A percentile compares a stretch with the other conserved stretches of the same genome.
These are phyloP conservation scores for Drosophila ustulata DNA, from an alignment of 2,888 invertebrate species.

Conservation along the genomic window DNA sequence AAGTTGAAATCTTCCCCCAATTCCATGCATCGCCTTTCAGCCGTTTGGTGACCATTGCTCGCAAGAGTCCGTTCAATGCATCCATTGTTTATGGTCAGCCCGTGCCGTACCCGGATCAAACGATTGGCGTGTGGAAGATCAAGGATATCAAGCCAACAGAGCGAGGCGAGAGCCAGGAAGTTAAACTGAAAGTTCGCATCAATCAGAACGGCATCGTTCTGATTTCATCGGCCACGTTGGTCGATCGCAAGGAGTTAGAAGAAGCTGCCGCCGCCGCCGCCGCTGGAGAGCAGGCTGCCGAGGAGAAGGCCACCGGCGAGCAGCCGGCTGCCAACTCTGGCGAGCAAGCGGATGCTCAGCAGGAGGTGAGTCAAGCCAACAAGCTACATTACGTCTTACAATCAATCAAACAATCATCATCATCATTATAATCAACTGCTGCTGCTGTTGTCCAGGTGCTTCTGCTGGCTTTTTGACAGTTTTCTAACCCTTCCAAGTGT, in stretches of 20 bases:
- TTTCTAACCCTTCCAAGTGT: constrained; percentile 45
- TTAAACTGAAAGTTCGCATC: constrained; percentile 97
- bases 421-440: constrained; percentile 27
- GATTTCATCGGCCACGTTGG: constrained; percentile 93
- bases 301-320: constrained; percentile 78
- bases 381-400: not conserved
- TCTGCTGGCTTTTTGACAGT: constrained; percentile 22
- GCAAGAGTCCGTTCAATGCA: constrained; percentile 94
- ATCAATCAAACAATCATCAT: constrained; percentile 19
- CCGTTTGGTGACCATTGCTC: constrained; percentile 96
- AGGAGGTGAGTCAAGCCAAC: constrained; percentile 84
- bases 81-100: constrained; percentile 92
- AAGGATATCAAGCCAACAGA: constrained; percentile 93
- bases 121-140: constrained; percentile 93
- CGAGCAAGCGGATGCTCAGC: constrained; percentile 85
- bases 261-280: constrained; percentile 65
- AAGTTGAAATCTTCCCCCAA: constrained; percentile 95
- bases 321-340: constrained; percentile 78
- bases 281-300: constrained; percentile 72
- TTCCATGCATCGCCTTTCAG: constrained; percentile 97
- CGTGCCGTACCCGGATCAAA: constrained; percentile 91
- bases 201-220: constrained; percentile 97
- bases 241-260: constrained; percentile 89
- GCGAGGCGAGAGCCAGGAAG: constrained; percentile 96
- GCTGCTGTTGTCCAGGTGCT: constrained; percentile 41